Evolutionary conservation across 2,888 invertebrate species (phyloP), one percentile per base, ranked within the genome.

Genomic region (Amphipoea oculea): DNA sequence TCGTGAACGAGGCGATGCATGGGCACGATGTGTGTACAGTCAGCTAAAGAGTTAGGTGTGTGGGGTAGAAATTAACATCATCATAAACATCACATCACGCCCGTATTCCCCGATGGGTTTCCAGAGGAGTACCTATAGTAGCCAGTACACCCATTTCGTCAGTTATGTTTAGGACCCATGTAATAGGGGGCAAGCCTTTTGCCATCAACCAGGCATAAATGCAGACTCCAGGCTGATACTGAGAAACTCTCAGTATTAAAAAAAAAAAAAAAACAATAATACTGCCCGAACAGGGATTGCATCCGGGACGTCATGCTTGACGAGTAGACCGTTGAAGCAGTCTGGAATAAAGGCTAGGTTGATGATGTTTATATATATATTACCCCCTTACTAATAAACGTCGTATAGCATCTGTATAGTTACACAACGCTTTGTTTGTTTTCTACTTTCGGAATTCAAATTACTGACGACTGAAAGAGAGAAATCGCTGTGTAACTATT

Each of bases 1-100:
- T 87, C 80, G 82, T 48, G 78, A 66, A 48, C 73, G 51, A 51
- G 73, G 45, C 66, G 40, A 17, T 81, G 71, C 68, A 65, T 74
- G 54, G 29, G 9, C 71, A 48, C 54, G 71, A 76, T 73, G 60
- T 77, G 48, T 72, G 63, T 72, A 75, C 63, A 57, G n/a, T 40
- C 48, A 29, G 29, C n/a, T 4, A 6, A 76, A 66, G 23, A 51
- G 29, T 2, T 57, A 17, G 48, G 69, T 69, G 29, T 54, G 45
- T 62, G 20, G n/a, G 20, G 5, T 29, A n/a, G 14, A n/a, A 60
- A 36, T 48, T 62, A 20, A 70, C 54, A 9, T 23, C 36, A 36
- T 70, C 51, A 23, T 36, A 36, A 20, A 20, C 12, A 23, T 23
- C 7, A 36, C 12, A 48, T 36, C 7, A 14, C 14, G 20, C 12